Conservation (phyloP, 2,797 vertebrate genomes). For the Scyliorhinus canicula region DNA sequence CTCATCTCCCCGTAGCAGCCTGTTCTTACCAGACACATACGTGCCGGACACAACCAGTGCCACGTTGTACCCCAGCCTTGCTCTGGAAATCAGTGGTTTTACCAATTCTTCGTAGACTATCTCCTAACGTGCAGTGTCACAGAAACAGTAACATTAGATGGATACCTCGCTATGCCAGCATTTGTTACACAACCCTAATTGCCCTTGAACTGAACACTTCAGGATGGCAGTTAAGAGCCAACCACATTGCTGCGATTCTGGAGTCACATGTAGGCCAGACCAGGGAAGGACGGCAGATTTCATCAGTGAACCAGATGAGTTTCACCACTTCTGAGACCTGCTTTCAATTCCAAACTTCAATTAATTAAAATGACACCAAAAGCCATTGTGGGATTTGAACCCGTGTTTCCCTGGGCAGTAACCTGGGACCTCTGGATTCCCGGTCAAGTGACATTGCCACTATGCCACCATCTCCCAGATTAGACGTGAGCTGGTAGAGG, state of each 20-base stretch:
- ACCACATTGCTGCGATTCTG: background rate
- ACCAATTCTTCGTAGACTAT: constrained; percentile 57
- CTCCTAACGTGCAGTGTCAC: constrained; percentile 50
- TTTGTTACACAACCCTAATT: no score
- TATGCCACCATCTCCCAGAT: background rate
- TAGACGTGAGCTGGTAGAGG: no score
- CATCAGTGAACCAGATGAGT: background rate
- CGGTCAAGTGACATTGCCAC: no score
- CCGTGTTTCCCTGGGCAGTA: no score
- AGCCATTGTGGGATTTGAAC: background rate
- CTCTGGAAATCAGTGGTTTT: constrained; percentile 54
- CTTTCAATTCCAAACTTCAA: background rate
- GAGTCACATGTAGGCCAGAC: background rate
- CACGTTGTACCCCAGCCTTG: constrained; percentile 59
- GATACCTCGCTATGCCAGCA: no score
- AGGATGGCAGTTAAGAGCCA: background rate
- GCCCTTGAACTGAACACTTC: no score
- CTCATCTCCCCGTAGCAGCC: constrained; percentile 46
- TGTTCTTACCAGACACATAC: constrained; percentile 44
- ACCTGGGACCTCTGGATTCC: background rate
- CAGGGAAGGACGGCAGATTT: background rate
- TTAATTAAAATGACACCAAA: no score
- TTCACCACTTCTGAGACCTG: background rate
- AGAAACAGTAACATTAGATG: background rate
- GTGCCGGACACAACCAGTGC: constrained; percentile 63